Evolutionary conservation across 2,113 vertebrate species (phyloP), one percentile per base, ranked within the genome.

Genomic region (Terrapene triunguis): DNA sequence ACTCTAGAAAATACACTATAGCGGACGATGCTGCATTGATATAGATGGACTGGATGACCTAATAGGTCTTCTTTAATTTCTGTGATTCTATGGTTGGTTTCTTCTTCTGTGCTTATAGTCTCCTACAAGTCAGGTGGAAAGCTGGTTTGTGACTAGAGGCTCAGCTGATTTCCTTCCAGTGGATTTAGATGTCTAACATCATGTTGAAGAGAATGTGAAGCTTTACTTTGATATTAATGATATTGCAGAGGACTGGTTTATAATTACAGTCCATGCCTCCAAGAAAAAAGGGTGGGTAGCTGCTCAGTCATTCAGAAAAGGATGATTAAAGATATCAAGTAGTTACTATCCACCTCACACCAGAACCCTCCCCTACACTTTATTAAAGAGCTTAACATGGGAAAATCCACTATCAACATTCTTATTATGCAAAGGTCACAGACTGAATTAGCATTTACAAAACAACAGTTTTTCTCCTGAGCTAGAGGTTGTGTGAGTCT

Each of bases 381-480:
- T 96, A 90, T 92, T 95, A 95, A 95, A 89, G 88, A 96, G 38
- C 35, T 25, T 35, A 95, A 72, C 42, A 84, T 9, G 78, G 78
- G 57, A 96, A 97, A 95, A 95, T 85, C 84, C 0, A 2, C 88
- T 92, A 92, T 85, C 89, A 69, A 35, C 50, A 84, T 87, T 86
- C 84, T 90, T 95, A 95, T 94, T 96, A 96, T 27, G 42, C 88
- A 97, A 96, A 98, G 95, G 96, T 97, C 96, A 96, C 86, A 95
- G 96, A 95, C 21, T 97, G 87, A 83, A 97, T 97, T 96, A 97
- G 90, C 94, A 96, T 97, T 97, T 96, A 62, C 82, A 95, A 57
- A 25, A 79, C 84, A 88, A 38, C 22, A 50, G n/a, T 84, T 95
- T 92, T 96, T 82, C 51, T 85, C 69, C 69, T 53, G 57, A 54